These are phyloP conservation scores for Tachina grossa DNA, from an alignment of 2,888 invertebrate species.

Conservation along the genomic window DNA sequence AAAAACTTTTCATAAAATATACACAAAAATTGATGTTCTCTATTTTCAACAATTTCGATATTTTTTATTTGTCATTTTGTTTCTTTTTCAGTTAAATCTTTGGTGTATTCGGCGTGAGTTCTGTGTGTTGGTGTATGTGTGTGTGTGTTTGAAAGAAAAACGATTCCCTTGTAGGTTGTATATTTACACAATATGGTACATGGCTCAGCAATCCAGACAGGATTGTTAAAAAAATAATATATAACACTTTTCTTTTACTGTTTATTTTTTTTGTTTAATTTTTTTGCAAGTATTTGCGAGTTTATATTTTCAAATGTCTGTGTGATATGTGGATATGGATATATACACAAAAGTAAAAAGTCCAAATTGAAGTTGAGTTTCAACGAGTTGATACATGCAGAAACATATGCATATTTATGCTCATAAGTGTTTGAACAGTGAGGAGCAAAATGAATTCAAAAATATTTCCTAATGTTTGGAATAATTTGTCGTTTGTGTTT, in stretches of 20 bases:
- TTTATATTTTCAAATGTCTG: constrained; percentile 42
- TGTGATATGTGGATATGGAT: constrained; percentile 8
- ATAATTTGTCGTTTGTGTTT: too few relatives aligned
- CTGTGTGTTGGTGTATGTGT: neutral
- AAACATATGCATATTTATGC: constrained; percentile 23
- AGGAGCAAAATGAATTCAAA: neutral
- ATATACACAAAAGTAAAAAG: neutral
- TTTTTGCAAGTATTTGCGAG: constrained; percentile 24
- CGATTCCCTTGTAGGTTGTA: constrained; percentile 65
- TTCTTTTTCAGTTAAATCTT: constrained; percentile 33
- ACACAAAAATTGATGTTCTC: constrained; percentile 55
- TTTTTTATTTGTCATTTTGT: constrained; percentile 27
- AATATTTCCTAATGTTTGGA: too few relatives aligned
- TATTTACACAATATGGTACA: constrained; percentile 64
- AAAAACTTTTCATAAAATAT: constrained; percentile 54
- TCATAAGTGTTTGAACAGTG: neutral
- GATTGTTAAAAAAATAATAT: constrained; percentile 53
- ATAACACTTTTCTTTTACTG: constrained; percentile 49
- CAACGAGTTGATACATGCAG: constrained; percentile 27
- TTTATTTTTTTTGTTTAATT: constrained; percentile 9
- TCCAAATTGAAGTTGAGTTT: constrained; percentile 55
- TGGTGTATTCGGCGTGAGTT: constrained; percentile 20
- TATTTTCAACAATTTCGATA: constrained; percentile 39
- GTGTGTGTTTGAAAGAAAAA: constrained; percentile 25
- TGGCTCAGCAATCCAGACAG: constrained; percentile 52